Evolutionary conservation across 2,113 vertebrate genomes (phyloP), one percentile per base, ranked within the genome.

Genomic region (Onychostoma macrolepis): DNA sequence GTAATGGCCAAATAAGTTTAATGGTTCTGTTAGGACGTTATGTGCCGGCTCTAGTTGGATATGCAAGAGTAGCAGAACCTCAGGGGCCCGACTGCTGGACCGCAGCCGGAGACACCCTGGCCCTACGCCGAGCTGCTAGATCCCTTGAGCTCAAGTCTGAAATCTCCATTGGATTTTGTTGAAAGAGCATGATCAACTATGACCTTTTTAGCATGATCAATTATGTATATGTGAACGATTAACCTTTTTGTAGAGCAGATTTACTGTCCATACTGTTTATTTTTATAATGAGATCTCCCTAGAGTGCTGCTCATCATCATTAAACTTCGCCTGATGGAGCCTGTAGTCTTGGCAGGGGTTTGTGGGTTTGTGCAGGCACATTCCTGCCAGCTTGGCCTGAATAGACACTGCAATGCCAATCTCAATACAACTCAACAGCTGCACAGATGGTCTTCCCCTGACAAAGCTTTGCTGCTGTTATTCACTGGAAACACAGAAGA

Each of bases 201-300:
- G 79, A 65, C 85, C 87, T 85, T 76, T 89, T 89, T 90, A 82
- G 77, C 76, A 71, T 33, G 91, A 92, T 92, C 33, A 77, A 89
- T 89, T 88, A 91, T 88, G 87, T 63, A 72, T 86, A 86, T 83
- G 56, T 58, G 89, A 87, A 78, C 48, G 53, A 86, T 82, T 83
- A 72, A 86, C 83, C 82, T 56, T 84, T 89, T 88, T 88, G 87
- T 69, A 48, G 80, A 85, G 83, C 69, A 87, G 81, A 86, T 78
- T 86, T 89, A 83, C 88, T 80, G 72, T 85, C 88, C 21, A 38
- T 83, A 76, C 81, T 90, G 90, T 92, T 90, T 90, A 53, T 88
- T 90, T 85, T 91, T 89, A 87, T 88, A 90, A 94, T 45, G 75
- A 88, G 90, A 86, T 80, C 83, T 86, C 85, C 89, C 83, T 21